Percentiles rank a stretch among this genome's conserved stretches.
Conservation (phyloP, 2,113 vertebrate genomes). For the Gavia stellata region DNA sequence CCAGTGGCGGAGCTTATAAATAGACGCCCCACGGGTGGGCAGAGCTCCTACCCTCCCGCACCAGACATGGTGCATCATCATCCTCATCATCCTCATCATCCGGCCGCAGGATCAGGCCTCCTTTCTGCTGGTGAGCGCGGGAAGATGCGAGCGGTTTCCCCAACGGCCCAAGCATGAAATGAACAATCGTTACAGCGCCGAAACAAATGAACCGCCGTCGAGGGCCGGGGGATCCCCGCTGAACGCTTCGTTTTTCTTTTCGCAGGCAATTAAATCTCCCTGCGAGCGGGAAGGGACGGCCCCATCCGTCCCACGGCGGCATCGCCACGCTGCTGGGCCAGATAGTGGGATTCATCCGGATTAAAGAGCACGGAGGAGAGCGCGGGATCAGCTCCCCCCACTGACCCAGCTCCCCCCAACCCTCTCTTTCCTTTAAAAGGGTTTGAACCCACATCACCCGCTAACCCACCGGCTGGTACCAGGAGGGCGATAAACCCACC, state of each 20-base stretch:
- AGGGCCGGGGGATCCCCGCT: not conserved
- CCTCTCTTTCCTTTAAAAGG: not conserved
- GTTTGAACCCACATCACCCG: not conserved
- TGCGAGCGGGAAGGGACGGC: not conserved
- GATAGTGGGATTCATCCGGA: fast-evolving
- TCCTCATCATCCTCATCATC: too few relatives aligned
- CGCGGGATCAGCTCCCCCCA: not conserved
- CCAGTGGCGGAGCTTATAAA: fast-evolving
- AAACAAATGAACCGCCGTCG: not conserved
- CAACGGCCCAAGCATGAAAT: not conserved
- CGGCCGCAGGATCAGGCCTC: not conserved
- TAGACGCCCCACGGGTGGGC: fast-evolving
- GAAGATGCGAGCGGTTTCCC: fast-evolving
- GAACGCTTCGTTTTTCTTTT: not conserved
- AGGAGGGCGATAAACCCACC: not conserved
- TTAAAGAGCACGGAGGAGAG: not conserved
- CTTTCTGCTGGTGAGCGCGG: not conserved
- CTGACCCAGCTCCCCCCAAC: not conserved
- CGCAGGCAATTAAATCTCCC: not conserved
- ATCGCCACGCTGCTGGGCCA: not conserved
- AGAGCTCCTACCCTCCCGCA: not conserved
- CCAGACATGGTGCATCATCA: not conserved
- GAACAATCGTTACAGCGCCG: not conserved
- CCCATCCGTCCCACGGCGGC: not conserved
- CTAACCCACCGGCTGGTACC: fast-evolving